These are phyloP conservation scores for Gasterosteus nipponicus DNA, from an alignment of 2,113 vertebrate genomes.

Conservation along the genomic window DNA sequence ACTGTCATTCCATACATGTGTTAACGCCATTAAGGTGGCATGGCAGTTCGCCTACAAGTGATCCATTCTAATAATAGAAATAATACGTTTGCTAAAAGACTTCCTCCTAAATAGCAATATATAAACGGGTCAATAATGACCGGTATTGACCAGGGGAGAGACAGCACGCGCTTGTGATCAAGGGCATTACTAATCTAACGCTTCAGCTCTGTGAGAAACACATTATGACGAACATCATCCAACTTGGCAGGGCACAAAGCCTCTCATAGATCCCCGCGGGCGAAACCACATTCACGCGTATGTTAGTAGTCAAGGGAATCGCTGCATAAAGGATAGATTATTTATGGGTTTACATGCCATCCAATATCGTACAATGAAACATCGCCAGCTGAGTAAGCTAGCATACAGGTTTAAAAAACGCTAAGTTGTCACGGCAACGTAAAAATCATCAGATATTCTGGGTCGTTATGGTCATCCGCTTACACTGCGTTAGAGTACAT, in stretches of 20 bases:
- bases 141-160: neutral
- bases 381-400: neutral
- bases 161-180: neutral
- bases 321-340: neutral
- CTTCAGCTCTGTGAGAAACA: neutral
- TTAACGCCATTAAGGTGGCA: slow-evolving; percentile 22
- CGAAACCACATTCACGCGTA: neutral
- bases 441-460: slow-evolving; percentile 40
- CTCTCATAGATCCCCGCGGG: neutral
- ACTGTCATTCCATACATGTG: slow-evolving; percentile 10
- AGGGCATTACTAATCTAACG: neutral
- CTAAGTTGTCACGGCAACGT: slow-evolving; percentile 46
- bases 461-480: slow-evolving; percentile 18
- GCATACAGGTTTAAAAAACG: slow-evolving; percentile 11
- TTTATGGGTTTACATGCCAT: slow-evolving; percentile 1
- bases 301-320: neutral
- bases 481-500: neutral
- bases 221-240: neutral
- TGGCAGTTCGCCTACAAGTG: slow-evolving; percentile 16
- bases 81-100: neutral
- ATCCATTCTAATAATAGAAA: neutral
- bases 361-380: neutral
- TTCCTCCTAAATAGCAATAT: neutral
- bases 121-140: neutral
- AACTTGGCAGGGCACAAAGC: neutral